Base-by-base conservation (phyloP, 1,140 invertebrate species). In the Zaprionus taronus region DNA sequence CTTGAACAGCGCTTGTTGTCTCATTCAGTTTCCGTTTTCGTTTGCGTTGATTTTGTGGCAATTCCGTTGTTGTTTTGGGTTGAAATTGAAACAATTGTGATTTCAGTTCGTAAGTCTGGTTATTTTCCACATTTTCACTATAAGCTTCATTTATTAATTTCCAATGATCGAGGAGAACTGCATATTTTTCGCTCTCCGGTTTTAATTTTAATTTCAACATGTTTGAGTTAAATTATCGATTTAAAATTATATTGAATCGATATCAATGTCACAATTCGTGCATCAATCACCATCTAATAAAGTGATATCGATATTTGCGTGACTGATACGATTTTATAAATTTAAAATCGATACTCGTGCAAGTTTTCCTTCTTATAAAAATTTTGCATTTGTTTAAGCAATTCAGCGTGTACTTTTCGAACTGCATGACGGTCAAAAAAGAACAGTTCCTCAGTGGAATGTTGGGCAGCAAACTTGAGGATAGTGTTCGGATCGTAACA, bases 161-260 rank as follows among this genome's bases (percentile, higher is more conserved):
- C n/a, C 65, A 69, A 53, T 91, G 90, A 28, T 92, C 66, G n/a
- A 91, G 71, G 22, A 81, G 72, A 28, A 91, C 5, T 0, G 82
- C 82, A 7, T 41, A 49, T 44, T 68, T 79, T 58, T 60, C n/a
- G 2, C 62, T 38, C 12, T 53, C 20, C 1, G 17, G 2, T 49
- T 77, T 65, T 55, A 41, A 72, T 53, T 60, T 24, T 20, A 91
- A 26, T 63, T 75, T 79, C 17, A 76, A 34, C 90, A 91, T 91
- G 51, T 38, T 70, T 51, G 7, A 17, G 14, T 17, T 41, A 14
- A 26, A 22, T 20, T 58, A 62, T 53, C 49, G 47, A 51, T 65
- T 62, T 20, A 9, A 41, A 64, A 5, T n/a, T 15, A 49, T 44
- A 7, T n/a, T n/a, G 15, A n/a, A 44, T 12, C 15, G 11, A 24